phyloP scores from a whole-genome alignment of 2,113 vertebrate species.

The Tragelaphus strepsiceros region DNA sequence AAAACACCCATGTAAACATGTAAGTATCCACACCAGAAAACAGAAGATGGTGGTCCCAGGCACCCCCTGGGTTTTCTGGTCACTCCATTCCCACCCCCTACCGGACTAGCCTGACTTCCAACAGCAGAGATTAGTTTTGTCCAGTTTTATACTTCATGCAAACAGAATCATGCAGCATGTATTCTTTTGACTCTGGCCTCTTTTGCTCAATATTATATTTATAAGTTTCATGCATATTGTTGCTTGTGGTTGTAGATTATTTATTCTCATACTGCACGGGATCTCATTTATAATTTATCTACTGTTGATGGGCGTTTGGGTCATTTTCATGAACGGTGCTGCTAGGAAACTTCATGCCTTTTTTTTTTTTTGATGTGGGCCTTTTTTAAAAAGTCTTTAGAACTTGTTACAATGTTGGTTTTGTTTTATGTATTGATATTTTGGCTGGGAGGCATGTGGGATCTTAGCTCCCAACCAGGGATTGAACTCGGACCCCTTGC shows the following conservation, averaged over 20 bases:
- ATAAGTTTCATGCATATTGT: not conserved
- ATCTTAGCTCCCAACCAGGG: not conserved
- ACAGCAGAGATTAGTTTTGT: no score
- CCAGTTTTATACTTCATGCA: not conserved
- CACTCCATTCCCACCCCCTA: not conserved
- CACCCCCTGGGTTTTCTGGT: not conserved
- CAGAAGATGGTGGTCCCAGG: not conserved
- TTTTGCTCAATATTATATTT: not conserved
- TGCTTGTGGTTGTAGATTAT: not conserved
- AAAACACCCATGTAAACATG: not conserved
- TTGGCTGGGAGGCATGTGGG: not conserved
- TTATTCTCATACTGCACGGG: fast-evolving
- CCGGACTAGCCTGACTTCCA: fast-evolving
- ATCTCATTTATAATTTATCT: no score
- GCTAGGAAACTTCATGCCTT: not conserved
- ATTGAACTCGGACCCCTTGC: not conserved
- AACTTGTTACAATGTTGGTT: not conserved
- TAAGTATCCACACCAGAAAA: not conserved
- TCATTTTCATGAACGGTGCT: not conserved
- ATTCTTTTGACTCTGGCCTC: not conserved
- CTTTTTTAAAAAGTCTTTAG: not conserved
- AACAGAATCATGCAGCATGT: fast-evolving
- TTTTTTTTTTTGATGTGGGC: not conserved
- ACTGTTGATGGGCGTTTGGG: fast-evolving
- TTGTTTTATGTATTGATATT: not conserved